Conservation (phyloP, 2,888 invertebrate species). For the Zaprionus obscuricornis region DNA sequence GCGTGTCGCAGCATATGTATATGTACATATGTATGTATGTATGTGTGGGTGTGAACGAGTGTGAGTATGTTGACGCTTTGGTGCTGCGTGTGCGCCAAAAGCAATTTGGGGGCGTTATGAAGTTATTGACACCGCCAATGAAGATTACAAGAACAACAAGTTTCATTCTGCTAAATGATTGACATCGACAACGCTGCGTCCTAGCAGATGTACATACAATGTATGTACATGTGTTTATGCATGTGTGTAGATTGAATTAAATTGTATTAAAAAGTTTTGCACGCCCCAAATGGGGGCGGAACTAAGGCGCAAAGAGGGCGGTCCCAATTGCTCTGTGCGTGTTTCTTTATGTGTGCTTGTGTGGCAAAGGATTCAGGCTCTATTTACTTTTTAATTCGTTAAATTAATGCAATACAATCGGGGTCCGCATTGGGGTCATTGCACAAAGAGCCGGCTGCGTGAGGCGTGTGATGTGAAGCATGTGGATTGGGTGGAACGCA, state of each 20-base stretch:
- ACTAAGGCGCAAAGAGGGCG: background rate
- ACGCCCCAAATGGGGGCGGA: conserved; percentile 21
- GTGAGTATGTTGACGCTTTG: background rate
- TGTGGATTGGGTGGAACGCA: conserved; percentile 4
- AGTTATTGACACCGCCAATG: conserved; percentile 63
- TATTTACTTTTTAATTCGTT: conserved; percentile 79
- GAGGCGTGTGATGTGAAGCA: conserved; percentile 15
- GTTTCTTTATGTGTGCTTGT: conserved; percentile 5
- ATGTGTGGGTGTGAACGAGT: conserved; percentile 9
- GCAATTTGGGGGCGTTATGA: conserved; percentile 62
- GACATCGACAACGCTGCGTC: conserved; percentile 14
- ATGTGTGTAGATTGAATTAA: conserved; percentile 51
- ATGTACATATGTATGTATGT: background rate
- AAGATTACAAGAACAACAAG: conserved; percentile 23
- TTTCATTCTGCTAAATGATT: too few relatives aligned
- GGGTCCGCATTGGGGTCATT: conserved; percentile 16
- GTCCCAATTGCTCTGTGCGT: too few relatives aligned
- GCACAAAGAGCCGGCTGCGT: too few relatives aligned
- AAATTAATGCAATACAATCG: conserved; percentile 77
- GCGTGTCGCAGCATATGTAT: conserved; percentile 6
- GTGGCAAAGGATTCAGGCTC: conserved; percentile 72
- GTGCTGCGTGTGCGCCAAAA: conserved; percentile 19
- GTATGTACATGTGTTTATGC: background rate
- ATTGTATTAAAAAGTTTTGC: conserved; percentile 67
- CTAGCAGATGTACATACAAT: too few relatives aligned